These are phyloP conservation scores for Sinocyclocheilus maitianheensis DNA, from an alignment of 2,113 vertebrate genomes.

Conservation along the genomic window DNA sequence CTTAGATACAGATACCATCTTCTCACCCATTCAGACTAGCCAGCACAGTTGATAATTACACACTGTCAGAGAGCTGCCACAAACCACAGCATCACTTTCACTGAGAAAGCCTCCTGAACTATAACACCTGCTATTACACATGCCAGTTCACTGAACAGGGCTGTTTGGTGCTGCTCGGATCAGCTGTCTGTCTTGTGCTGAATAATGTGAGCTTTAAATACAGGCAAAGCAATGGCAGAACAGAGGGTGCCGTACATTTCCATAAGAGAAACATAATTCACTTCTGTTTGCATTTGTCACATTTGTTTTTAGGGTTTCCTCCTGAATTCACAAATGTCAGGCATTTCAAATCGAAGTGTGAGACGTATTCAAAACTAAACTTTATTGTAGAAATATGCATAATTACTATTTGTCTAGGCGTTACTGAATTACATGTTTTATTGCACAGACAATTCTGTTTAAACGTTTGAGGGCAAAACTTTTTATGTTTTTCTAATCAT, in stretches of 20 bases:
- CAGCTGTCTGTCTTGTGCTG: neutral
- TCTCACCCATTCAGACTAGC: neutral
- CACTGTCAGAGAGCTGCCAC: neutral
- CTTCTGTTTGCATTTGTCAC: neutral
- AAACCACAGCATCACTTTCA: slow-evolving; percentile 6
- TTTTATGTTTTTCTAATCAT: neutral
- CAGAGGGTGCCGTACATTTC: neutral
- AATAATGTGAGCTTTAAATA: neutral
- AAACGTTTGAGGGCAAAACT: neutral
- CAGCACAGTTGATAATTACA: slow-evolving; percentile 29
- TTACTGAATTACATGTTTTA: neutral
- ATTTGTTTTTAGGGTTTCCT: neutral
- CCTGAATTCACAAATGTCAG: neutral
- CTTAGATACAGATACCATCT: neutral
- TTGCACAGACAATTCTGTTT: neutral
- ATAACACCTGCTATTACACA: slow-evolving; percentile 16
- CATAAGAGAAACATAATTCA: neutral
- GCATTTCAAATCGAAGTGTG: neutral
- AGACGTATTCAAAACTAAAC: neutral
- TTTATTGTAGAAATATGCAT: neutral
- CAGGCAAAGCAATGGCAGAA: neutral
- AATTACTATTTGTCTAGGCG: neutral
- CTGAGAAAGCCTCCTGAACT: slow-evolving; percentile 8
- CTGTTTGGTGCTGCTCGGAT: neutral
- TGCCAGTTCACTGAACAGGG: neutral